Conservation (phyloP, 2,888 invertebrate species). For the Sturmia bella region DNA sequence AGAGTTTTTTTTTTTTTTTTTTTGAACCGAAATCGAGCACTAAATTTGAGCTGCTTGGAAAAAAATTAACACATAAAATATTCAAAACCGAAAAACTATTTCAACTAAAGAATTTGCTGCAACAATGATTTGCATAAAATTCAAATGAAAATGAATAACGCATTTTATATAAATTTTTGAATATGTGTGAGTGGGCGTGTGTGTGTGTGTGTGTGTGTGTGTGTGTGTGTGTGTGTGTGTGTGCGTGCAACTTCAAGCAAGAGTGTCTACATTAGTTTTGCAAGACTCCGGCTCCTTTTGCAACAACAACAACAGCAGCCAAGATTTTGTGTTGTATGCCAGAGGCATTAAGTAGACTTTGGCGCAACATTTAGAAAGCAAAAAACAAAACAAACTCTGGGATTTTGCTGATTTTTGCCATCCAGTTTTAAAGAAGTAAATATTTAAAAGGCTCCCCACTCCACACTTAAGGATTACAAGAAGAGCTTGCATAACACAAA, state of each 20-base stretch:
- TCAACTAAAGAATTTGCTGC: conserved; percentile 46
- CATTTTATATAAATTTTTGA: conserved; percentile 38
- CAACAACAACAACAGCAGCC: not conserved
- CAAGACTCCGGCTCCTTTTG: not conserved
- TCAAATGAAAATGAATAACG: conserved; percentile 68
- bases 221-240: not conserved
- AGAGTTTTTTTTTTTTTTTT: too few species aligned
- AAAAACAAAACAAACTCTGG: conserved; percentile 51
- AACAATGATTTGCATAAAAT: conserved; percentile 69
- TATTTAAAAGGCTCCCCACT: conserved; percentile 33
- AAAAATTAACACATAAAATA: conserved; percentile 17
- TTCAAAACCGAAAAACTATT: conserved; percentile 14
- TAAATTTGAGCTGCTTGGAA: not conserved
- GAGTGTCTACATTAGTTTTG: conserved; percentile 2
- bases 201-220: conserved; percentile 4
- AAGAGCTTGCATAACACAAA: not conserved
- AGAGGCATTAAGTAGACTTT: conserved; percentile 26
- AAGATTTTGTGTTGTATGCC: conserved; percentile 19
- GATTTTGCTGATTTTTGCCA: conserved; percentile 60
- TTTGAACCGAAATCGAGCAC: conserved; percentile 46
- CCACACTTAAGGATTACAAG: conserved; percentile 18
- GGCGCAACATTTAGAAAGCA: conserved; percentile 41
- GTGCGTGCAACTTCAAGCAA: not conserved
- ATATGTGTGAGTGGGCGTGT: not conserved
- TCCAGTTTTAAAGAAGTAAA: conserved; percentile 49